Base-by-base conservation (phyloP, 1,140 invertebrate species). In the Marisa cornuarietis region DNA sequence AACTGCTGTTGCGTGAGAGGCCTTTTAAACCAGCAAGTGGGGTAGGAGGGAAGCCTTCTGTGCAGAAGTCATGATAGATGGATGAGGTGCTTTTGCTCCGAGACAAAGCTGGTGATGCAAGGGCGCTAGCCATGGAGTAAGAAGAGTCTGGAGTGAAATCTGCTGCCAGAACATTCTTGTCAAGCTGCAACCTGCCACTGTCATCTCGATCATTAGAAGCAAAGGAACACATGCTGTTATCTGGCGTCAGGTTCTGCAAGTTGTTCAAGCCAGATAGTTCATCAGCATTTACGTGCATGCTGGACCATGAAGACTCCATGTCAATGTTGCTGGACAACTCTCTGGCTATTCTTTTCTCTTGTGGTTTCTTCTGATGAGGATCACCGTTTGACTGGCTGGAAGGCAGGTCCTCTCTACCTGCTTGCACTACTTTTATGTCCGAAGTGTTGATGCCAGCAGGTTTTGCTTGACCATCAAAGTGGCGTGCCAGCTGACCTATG, bases 251-350 rank as follows among this genome's bases (percentile, higher is more conserved):
- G 42, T 18, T 24, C 31, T 77, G 51, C 51, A 77, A 26, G 65
- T 77, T 77, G 18, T 69, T 52, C 63, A 77, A 31, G 10, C 76
- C 62, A 31, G 76, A 77, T 63, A 31, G 54, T 14, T 77, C 76
- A 20, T 77, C 63, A 52, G 62, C 76, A 51, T 77, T 77, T 26
- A 77, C 76, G 22, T 77, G 66, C 76, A 77, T 68, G 51, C 76
- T 77, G 13, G 76, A 24, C 76, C 76, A 77, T 16, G 76, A 77
- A 26, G 22, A 65, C 18, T 77, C 76, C 18, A 7, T 26, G 76
- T 62, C 65, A 49, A 42, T 13, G 18, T 26, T 26, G 62, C n/a
- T 24, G 63, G 74, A 49, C 6, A 42, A 62, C 52, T 65, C 61
- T 22, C 26, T 31, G 31, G 24, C 18, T 49, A 24, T 51, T 31